These are phyloP conservation scores for Furcifer pardalis DNA, from an alignment of 2,797 vertebrate species.

Conservation along the genomic window DNA sequence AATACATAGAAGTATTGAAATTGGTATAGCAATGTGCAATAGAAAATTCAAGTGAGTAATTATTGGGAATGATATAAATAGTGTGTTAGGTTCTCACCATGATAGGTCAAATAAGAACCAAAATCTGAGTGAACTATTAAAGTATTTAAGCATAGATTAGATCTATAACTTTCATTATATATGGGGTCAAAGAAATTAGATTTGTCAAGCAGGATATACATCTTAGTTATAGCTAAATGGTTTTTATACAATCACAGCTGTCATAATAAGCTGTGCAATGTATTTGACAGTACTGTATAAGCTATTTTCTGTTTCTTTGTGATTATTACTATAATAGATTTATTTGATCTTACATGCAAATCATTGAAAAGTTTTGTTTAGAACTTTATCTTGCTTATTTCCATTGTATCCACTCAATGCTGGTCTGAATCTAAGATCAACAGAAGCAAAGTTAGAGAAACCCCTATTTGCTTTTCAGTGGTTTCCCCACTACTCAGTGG, in stretches of 20 bases:
- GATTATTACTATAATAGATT: too few species aligned
- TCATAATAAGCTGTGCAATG: not conserved
- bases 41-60: not conserved
- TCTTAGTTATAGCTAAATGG: not conserved
- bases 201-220: not conserved
- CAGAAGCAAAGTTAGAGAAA: too few species aligned
- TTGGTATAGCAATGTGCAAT: not conserved
- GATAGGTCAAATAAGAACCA: not conserved
- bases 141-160: not conserved
- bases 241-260: not conserved
- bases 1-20: not conserved
- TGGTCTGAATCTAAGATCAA: too few species aligned
- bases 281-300: not conserved
- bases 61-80: not conserved
- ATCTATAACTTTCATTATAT: not conserved
- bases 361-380: too few species aligned
- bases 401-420: too few species aligned
- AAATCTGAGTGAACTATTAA: not conserved
- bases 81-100: not conserved
- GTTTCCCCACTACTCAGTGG: too few species aligned
- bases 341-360: too few species aligned
- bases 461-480: too few species aligned
- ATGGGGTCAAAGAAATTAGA: not conserved
- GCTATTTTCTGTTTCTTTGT: not conserved
- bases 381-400: too few species aligned